A percentile compares a stretch with the other conserved stretches of the same genome.
Conservation (phyloP, 2,113 vertebrate genomes). For the Sebastes fasciatus region DNA sequence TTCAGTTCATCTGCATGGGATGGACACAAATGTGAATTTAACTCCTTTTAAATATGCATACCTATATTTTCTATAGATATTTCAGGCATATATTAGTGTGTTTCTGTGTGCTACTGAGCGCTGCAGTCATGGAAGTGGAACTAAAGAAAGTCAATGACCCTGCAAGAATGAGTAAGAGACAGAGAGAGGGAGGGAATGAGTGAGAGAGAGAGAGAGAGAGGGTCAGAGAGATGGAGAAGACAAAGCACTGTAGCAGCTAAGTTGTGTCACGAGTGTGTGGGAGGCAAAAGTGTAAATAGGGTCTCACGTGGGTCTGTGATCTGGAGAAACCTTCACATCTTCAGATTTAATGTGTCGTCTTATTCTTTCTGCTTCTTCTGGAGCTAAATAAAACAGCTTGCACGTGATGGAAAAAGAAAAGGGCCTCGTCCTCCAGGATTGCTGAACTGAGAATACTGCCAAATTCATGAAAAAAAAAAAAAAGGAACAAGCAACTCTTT, state of each 20-base stretch:
- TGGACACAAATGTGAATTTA: background rate
- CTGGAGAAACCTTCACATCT: slow-evolving; percentile 6
- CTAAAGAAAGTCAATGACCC: slow-evolving; percentile 37
- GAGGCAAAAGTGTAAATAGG: slow-evolving; percentile 10
- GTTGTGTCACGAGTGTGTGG: slow-evolving; percentile 23
- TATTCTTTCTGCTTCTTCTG: background rate
- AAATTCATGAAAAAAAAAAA: slow-evolving; percentile 15
- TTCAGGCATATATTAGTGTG: background rate
- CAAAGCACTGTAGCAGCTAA: background rate
- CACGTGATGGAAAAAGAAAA: background rate
- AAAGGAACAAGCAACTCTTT: slow-evolving; percentile 11
- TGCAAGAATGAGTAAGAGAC: background rate
- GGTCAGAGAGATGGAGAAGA: background rate
- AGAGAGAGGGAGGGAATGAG: background rate
- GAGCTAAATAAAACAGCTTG: background rate
- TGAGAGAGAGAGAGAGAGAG: background rate
- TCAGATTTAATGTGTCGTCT: background rate
- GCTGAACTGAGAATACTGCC: slow-evolving; percentile 3
- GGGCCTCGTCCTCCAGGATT: background rate
- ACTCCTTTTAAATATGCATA: background rate
- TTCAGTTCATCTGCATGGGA: background rate
- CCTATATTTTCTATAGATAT: background rate
- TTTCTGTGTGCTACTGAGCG: background rate
- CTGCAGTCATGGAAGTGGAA: background rate
- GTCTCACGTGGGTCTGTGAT: background rate